Evolutionary conservation across 2,888 invertebrate genomes (phyloP), one percentile per base, ranked within the genome.

Genomic region (Hypolimnas misippus): DNA sequence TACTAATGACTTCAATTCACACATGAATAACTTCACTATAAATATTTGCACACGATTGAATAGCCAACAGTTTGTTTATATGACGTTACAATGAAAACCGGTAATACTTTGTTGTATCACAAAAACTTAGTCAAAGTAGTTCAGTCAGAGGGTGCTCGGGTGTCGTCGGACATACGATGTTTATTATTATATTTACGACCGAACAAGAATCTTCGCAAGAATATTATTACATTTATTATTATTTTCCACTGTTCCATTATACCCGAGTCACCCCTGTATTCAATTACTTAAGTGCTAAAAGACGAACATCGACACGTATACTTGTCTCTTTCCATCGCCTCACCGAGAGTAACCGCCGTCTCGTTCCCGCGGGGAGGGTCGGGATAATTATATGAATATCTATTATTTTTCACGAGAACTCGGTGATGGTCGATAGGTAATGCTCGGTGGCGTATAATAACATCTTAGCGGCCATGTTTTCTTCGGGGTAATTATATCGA

Each of bases 211-310:
- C n/a, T 69, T 78, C 73, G 78, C 78, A 73, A 76, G 76, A 77
- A 77, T 77, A 78, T 83, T 84, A 80, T 79, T 76, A 78, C 76
- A 77, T 78, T 83, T 87, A 84, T 86, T 86, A 86, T 88, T 86
- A 87, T 87, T 84, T 86, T 86, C 83, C 78, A 84, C 84, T 84
- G 83, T 84, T 79, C 82, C 79, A 82, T 84, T 80, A 82, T 82
- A 74, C 79, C 78, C 80, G 74, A 83, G 82, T 87, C 83, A 80
- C 83, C 82, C 85, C 84, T 83, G 80, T 79, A 81, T 89, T 89
- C 89, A 90, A 91, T 91, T 90, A 92, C 89, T 87, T 90, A 89
- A 91, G 90, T 90, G 89, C 84, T 84, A 73, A 73, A 74, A 74
- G 76, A 77, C 78, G 76, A 75, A 78, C 79, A 78, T 74, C 74